Evolutionary conservation across 2,888 invertebrate species (phyloP).

Genomic region (Amphipyra berbera): DNA sequence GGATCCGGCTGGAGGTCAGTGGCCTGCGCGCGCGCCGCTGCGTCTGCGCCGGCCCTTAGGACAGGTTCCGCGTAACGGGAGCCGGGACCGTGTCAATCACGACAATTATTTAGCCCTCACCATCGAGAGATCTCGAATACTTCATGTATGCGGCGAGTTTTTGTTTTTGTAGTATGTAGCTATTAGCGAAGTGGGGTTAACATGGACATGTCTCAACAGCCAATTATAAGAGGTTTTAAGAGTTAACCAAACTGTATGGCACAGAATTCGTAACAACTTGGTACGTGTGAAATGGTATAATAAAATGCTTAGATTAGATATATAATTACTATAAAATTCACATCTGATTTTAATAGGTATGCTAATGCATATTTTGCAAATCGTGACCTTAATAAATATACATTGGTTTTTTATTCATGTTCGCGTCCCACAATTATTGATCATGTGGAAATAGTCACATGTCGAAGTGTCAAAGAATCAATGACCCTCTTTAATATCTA

Average conservation of each 20-base stretch:
- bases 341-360: no score
- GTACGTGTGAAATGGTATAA: no score
- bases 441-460: neutral
- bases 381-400: neutral
- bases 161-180: conserved; percentile 13
- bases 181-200: neutral
- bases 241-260: no score
- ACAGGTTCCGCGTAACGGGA: conserved; percentile 74
- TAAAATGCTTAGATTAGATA: no score
- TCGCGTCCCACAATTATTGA: neutral
- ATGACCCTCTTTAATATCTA: neutral
- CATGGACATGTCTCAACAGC: neutral
- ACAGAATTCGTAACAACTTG: no score
- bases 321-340: no score
- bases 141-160: conserved; percentile 15
- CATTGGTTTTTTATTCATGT: neutral
- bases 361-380: neutral
- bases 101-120: conserved; percentile 61
- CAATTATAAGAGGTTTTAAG: neutral
- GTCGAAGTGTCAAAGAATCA: neutral
- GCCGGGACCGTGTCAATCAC: conserved; percentile 67
- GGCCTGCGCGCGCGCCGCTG: conserved; percentile 67
- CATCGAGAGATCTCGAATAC: conserved; percentile 26
- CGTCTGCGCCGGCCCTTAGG: conserved; percentile 65
- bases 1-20: conserved; percentile 71